A percentile compares a stretch with the other conserved stretches of the same genome.
Conservation (phyloP, 2,888 invertebrate species). For the Druceiella hillmani region DNA sequence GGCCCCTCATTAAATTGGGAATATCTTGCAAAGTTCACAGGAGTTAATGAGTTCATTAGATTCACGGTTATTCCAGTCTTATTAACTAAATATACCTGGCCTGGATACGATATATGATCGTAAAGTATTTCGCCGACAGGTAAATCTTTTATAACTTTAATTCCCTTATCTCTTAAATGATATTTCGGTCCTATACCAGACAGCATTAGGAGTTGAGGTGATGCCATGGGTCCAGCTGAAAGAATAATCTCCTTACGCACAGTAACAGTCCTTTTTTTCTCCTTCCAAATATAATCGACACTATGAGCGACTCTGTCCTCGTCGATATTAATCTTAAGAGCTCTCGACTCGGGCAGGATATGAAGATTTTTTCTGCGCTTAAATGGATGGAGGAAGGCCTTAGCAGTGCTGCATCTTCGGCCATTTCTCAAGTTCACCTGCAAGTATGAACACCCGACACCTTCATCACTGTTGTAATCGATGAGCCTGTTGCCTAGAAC, state of each 20-base stretch:
- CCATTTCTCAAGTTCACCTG: too few species aligned
- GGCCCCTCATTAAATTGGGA: constrained; percentile 31
- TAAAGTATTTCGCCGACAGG: constrained; percentile 54
- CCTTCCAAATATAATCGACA: too few species aligned
- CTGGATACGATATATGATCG: constrained; percentile 42
- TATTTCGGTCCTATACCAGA: constrained; percentile 53
- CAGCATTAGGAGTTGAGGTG: constrained; percentile 75
- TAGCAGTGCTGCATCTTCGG: too few species aligned
- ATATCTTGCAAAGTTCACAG: constrained; percentile 19
- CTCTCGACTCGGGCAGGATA: too few species aligned
- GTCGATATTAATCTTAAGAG: too few species aligned
- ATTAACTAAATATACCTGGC: constrained; percentile 28
- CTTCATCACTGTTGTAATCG: too few species aligned
- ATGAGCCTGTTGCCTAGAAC: too few species aligned
- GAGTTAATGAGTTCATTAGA: constrained; percentile 17
- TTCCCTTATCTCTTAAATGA: constrained; percentile 37
- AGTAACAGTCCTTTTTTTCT: too few species aligned
- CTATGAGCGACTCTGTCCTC: too few species aligned
- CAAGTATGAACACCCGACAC: too few species aligned
- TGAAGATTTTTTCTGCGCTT: too few species aligned
- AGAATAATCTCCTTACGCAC: constrained; percentile 76
- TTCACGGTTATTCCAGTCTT: constrained; percentile 21
- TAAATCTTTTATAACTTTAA: constrained; percentile 48
- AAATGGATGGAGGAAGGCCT: too few species aligned
- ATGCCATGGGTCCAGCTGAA: constrained; percentile 71